Evolutionary conservation across 1,140 invertebrate species (phyloP), one percentile per base, ranked within the genome.

Genomic region (Plectrocnemia conspersa): DNA sequence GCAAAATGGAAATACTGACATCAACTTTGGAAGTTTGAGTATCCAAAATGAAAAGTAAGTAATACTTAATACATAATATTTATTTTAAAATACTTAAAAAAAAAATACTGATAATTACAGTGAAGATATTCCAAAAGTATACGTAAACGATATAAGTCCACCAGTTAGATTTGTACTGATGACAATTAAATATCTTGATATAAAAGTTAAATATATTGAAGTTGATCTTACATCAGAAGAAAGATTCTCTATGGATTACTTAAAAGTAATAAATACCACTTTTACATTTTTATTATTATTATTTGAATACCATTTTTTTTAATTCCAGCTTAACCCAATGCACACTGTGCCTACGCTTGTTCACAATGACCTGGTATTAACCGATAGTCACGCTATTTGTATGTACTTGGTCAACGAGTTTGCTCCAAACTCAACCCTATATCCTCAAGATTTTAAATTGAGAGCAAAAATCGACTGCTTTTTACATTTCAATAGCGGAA

Each of bases 301-400:
- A 29, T 7, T 29, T 29, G 27, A 29, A 7, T 7, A 24, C 7
- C 19, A 24, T 44, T 42, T 44, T 11, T 32, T 35, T 15, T 35
- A n/a, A 32, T 52, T 48, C 32, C 47, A 58, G 59, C 10, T 61
- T 2, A 61, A 61, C 32, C 59, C 59, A 10, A 3, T 58, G 5
- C 19, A 47, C n/a, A 15, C 29, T 33, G 38, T 61, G 4, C 59
- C 59, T n/a, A 44, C 29, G 5, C 22, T 61, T 21, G 5, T 23
- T 2, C 42, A 58, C 29, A 52, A 27, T 11, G 36, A 54, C 1
- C 16, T 58, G 9, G 22, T 18, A 9, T 24, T 61, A 4, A 40
- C 29, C 9, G 59, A 61, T 25, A 61, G 59, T 25, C 59, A 61
- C 46, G 56, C 55, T 7, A 61, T 61, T 7, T 42, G 33, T 35